Conservation (phyloP, 2,113 vertebrate genomes). For the Ceratotherium simum region DNA sequence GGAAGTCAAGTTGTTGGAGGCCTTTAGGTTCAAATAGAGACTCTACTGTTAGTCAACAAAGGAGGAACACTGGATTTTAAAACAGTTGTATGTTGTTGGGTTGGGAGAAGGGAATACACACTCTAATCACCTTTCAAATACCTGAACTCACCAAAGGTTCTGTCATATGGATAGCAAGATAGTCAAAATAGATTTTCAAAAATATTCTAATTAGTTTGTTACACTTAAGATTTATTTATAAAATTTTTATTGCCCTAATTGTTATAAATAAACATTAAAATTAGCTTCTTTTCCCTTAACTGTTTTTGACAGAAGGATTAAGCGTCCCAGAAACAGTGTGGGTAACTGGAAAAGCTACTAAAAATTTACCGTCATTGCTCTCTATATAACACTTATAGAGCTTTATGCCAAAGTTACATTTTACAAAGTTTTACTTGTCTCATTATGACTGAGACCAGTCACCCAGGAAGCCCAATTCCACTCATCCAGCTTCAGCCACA, state of each 20-base stretch:
- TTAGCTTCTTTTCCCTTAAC: neutral
- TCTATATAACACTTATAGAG: neutral
- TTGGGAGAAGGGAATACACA: neutral
- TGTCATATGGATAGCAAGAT: neutral
- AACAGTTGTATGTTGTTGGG: neutral
- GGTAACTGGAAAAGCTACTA: neutral
- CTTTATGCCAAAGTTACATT: neutral
- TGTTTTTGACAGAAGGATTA: neutral
- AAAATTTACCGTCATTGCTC: neutral
- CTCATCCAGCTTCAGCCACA: neutral
- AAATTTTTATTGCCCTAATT: neutral
- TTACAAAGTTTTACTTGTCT: neutral
- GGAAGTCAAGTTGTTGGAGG: neutral
- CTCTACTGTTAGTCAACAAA: neutral
- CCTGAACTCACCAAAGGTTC: neutral
- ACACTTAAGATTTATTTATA: neutral
- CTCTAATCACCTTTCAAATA: neutral
- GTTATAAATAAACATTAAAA: neutral
- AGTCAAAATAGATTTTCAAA: neutral
- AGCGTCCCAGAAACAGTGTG: neutral
- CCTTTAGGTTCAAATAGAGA: conserved; percentile 4
- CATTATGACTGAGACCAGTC: neutral
- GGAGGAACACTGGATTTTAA: neutral
- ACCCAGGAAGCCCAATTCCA: neutral
- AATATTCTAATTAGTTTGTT: neutral